Evolutionary conservation across 2,888 invertebrate species (phyloP).

Genomic region (Hedychridium roseum): DNA sequence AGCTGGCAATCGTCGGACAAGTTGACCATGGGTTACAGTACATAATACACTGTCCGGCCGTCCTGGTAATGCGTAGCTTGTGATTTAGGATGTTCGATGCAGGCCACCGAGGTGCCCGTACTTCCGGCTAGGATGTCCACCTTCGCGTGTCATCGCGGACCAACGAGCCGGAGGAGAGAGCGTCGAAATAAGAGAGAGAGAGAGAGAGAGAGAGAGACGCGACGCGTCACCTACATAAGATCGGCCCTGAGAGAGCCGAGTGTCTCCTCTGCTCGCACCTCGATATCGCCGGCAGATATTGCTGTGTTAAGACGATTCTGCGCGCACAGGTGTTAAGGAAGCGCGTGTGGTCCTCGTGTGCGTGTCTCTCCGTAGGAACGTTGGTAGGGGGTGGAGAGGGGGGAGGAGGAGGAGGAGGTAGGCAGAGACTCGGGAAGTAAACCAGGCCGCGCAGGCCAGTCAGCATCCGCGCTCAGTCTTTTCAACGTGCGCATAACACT

Average conservation of each 20-base stretch:
- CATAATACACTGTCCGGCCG: too few species aligned
- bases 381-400: too few species aligned
- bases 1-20: conserved; percentile 20
- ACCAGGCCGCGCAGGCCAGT: conserved; percentile 55
- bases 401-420: too few species aligned
- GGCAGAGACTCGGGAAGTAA: conserved; percentile 43
- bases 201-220: conserved; percentile 29
- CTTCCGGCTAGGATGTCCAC: conserved; percentile 36
- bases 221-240: conserved; percentile 48
- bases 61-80: too few species aligned
- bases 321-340: too few species aligned
- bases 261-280: too few species aligned
- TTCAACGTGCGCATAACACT: conserved; percentile 56
- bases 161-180: conserved; percentile 1
- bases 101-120: conserved; percentile 45
- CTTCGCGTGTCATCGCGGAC: conserved; percentile 1
- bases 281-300: too few species aligned
- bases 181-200: conserved; percentile 12
- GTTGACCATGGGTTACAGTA: too few species aligned
- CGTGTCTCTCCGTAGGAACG: too few species aligned
- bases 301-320: too few species aligned
- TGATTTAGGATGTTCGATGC: conserved; percentile 44
- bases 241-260: too few species aligned
- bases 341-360: too few species aligned
- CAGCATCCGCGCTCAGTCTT: conserved; percentile 55